These are phyloP conservation scores for Tetragonisca angustula DNA, from an alignment of 2,888 invertebrate genomes.

Conservation along the genomic window DNA sequence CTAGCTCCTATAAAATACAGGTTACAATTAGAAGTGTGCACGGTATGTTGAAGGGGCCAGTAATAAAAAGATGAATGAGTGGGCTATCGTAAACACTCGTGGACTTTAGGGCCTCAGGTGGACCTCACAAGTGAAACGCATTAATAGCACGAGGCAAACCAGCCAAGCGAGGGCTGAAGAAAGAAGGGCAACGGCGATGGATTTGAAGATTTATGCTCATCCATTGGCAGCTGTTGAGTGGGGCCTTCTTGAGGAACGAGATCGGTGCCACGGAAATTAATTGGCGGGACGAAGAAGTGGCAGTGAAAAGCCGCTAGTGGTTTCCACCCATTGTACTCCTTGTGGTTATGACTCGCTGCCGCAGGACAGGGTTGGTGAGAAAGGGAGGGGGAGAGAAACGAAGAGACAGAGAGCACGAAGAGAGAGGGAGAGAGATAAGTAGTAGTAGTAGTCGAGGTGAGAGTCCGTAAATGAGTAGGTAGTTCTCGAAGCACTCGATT, in stretches of 20 bases:
- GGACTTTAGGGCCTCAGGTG: not conserved
- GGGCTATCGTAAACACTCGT: constrained; percentile 17
- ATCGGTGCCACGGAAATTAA: constrained; percentile 66
- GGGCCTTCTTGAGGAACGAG: constrained; percentile 63
- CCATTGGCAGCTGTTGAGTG: constrained; percentile 52
- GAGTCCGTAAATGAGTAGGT: constrained; percentile 72
- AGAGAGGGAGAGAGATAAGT: constrained; percentile 19
- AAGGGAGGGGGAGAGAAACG: not conserved
- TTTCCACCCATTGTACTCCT: constrained; percentile 72
- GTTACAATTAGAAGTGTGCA: constrained; percentile 18
- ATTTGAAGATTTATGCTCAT: constrained; percentile 66
- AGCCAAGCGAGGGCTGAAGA: constrained; percentile 5
- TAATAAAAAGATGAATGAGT: constrained; percentile 25
- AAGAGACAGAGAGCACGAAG: not conserved
- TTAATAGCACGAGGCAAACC: constrained; percentile 20
- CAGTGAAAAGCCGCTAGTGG: constrained; percentile 71
- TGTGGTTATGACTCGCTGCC: constrained; percentile 72
- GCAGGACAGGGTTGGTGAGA: constrained; percentile 39
- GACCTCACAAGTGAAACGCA: constrained; percentile 39
- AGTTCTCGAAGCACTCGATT: constrained; percentile 76
- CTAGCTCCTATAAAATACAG: constrained; percentile 24
- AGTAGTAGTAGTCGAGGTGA: constrained; percentile 53
- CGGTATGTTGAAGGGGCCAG: not conserved
- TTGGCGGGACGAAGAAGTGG: constrained; percentile 72
- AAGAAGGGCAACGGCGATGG: constrained; percentile 5